Percentiles rank a stretch among this genome's conserved stretches.
These are phyloP conservation scores for Dasysyrphus albostriatus DNA, from an alignment of 2,888 invertebrate genomes.

Conservation along the genomic window DNA sequence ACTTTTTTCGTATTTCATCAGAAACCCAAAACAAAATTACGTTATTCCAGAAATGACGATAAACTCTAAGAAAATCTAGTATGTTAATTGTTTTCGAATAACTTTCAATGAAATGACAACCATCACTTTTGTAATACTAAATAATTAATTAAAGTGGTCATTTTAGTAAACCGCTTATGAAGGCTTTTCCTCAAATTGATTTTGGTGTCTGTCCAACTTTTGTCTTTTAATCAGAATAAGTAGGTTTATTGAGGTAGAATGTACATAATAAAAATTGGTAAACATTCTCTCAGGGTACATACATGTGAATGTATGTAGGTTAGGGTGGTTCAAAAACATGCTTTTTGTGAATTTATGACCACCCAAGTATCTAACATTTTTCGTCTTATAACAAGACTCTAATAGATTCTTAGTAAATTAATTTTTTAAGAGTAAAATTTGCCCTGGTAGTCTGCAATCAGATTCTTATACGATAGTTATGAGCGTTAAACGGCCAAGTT, in stretches of 20 bases:
- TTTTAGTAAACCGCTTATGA: constrained; percentile 20
- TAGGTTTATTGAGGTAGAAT: constrained; percentile 1
- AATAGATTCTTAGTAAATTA: too few relatives aligned
- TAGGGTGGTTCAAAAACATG: too few relatives aligned
- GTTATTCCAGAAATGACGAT: neutral
- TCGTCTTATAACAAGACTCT: too few relatives aligned
- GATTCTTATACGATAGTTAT: too few relatives aligned
- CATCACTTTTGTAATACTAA: neutral
- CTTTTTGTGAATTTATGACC: too few relatives aligned
- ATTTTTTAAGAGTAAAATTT: too few relatives aligned
- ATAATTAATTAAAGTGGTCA: constrained; percentile 20
- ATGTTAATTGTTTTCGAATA: neutral
- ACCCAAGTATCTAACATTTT: too few relatives aligned
- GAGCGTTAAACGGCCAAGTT: too few relatives aligned
- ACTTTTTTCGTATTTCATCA: neutral
- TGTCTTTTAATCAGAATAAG: constrained; percentile 19
- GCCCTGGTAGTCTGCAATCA: too few relatives aligned
- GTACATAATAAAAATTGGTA: neutral
- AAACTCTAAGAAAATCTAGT: neutral
- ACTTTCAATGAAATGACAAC: neutral
- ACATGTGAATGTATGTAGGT: too few relatives aligned
- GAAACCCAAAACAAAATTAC: neutral
- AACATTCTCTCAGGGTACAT: neutral
- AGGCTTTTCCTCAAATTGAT: constrained; percentile 22
- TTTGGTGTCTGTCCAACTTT: neutral